Conservation (phyloP, 2,113 vertebrate genomes). For the Murina feae region DNA sequence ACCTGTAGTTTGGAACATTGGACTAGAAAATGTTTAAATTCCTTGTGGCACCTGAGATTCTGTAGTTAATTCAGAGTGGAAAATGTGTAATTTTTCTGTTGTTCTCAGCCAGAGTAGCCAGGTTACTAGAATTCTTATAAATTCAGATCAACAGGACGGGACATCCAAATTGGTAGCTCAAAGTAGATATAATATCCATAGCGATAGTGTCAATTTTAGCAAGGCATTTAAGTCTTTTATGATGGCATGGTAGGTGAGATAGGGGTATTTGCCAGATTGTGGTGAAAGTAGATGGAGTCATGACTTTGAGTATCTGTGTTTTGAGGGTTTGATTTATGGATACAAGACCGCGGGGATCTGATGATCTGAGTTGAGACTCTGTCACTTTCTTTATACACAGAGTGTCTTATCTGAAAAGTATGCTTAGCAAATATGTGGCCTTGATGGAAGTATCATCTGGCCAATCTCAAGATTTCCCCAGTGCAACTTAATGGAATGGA, state of each 20-base stretch:
- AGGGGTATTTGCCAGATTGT: not conserved
- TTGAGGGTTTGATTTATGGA: not conserved
- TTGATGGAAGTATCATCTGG: not conserved
- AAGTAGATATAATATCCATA: not conserved
- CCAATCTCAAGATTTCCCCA: not conserved
- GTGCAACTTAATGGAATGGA: not conserved
- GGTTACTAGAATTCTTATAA: not conserved
- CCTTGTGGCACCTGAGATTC: not conserved
- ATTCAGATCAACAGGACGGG: not conserved
- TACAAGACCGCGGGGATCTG: not conserved
- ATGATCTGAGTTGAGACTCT: not conserved
- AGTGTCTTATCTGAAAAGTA: not conserved
- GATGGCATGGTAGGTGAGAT: not conserved
- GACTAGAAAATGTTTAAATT: not conserved
- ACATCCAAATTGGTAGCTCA: not conserved
- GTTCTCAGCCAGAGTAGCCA: not conserved
- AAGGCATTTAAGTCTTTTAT: slow-evolving; percentile 2
- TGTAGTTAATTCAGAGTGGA: not conserved
- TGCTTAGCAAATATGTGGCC: not conserved
- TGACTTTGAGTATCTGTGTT: not conserved
- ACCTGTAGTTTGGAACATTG: not conserved
- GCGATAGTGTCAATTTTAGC: not conserved
- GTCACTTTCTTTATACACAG: not conserved
- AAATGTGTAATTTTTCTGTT: not conserved
- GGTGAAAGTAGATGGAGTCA: not conserved